Evolutionary conservation across 2,888 invertebrate species (phyloP).

Genomic region (Folsomia manolachei): DNA sequence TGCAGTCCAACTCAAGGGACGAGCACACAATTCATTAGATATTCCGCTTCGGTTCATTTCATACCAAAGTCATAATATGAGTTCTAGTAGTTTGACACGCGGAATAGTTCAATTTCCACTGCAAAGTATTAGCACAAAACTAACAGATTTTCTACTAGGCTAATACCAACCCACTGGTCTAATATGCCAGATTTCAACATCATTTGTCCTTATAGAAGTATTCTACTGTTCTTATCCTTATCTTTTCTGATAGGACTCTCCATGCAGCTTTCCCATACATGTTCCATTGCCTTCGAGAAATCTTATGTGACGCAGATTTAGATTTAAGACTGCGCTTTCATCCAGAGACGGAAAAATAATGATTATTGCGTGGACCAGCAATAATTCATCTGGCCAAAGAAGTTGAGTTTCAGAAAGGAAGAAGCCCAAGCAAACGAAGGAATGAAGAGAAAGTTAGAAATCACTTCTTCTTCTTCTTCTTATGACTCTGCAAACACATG

Average conservation of each 20-base stretch:
- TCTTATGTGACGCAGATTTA: constrained; percentile 20
- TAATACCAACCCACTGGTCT: too few relatives aligned
- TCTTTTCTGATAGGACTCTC: too few relatives aligned
- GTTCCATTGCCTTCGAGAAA: constrained; percentile 10
- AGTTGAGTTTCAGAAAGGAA: constrained; percentile 17
- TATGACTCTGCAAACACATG: constrained; percentile 22
- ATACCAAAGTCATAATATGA: constrained; percentile 9
- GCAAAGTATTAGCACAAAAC: too few relatives aligned
- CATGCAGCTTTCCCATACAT: constrained; percentile 8
- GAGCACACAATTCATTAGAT: constrained; percentile 20
- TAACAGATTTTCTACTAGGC: too few relatives aligned
- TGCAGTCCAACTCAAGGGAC: neutral
- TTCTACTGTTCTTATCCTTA: neutral
- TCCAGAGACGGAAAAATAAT: constrained; percentile 25
- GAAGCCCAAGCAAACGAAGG: too few relatives aligned
- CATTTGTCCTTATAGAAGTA: too few relatives aligned
- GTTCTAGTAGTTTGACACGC: too few relatives aligned
- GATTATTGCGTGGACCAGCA: constrained; percentile 30
- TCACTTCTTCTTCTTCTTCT: too few relatives aligned
- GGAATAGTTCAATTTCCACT: neutral
- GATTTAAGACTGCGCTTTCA: constrained; percentile 24
- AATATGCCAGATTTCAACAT: too few relatives aligned
- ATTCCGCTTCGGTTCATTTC: constrained; percentile 21
- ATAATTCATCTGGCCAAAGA: constrained; percentile 24
- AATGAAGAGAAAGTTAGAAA: constrained; percentile 16